Percentiles rank a stretch among this genome's conserved stretches.
These are phyloP conservation scores for Morelia viridis DNA, from an alignment of 2,797 vertebrate genomes.

Conservation along the genomic window DNA sequence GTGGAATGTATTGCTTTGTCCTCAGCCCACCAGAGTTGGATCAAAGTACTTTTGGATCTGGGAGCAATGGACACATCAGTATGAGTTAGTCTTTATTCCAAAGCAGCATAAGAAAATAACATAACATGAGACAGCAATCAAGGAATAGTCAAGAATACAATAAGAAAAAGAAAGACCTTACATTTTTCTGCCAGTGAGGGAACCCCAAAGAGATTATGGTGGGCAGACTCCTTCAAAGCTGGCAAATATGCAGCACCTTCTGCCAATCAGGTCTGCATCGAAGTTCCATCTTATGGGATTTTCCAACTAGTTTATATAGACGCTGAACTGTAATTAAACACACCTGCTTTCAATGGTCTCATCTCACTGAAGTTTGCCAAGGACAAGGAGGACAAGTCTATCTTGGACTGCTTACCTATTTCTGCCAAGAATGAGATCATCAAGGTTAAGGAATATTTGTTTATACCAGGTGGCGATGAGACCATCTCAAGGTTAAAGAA, in stretches of 20 bases:
- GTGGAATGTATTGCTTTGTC: not conserved
- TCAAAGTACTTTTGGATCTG: not conserved
- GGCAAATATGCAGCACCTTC: not conserved
- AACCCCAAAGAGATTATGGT: not conserved
- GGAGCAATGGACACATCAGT: not conserved
- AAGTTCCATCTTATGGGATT: not conserved
- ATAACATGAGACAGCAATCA: not conserved
- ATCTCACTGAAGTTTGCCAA: not conserved
- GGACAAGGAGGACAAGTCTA: not conserved
- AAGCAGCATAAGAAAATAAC: not conserved
- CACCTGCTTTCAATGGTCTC: not conserved
- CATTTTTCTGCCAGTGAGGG: not conserved
- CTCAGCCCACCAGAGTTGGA: not conserved
- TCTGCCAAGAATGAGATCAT: not conserved
- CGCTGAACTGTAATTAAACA: not conserved
- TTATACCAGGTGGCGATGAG: not conserved
- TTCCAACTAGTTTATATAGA: not conserved
- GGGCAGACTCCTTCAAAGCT: not conserved
- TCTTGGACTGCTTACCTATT: not conserved
- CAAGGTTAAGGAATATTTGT: not conserved
- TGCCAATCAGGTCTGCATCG: not conserved
- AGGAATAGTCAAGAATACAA: not conserved
- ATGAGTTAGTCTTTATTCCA: not conserved
- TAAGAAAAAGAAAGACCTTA: not conserved
- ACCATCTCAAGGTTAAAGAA: not conserved